Evolutionary conservation across 2,113 vertebrate species (phyloP).

Genomic region (Brachirus orientalis): DNA sequence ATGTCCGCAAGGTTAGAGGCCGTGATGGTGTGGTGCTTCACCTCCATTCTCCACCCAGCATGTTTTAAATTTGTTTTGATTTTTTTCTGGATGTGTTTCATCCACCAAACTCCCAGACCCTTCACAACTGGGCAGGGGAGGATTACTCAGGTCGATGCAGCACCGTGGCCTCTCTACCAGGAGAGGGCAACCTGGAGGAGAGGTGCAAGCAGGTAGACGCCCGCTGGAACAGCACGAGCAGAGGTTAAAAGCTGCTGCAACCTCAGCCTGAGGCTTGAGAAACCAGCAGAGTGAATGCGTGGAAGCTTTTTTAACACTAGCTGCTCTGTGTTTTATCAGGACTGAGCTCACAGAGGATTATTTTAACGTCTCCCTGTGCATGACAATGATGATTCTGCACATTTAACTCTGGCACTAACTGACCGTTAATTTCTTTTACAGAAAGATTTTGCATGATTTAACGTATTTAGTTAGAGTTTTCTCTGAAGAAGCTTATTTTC

Average conservation of each 20-base stretch:
- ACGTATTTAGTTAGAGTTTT: not conserved
- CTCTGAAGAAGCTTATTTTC: not conserved
- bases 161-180: constrained; percentile 87
- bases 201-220: constrained; percentile 94
- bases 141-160: constrained; percentile 86
- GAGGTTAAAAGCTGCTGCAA: constrained; percentile 2
- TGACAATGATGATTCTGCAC: too few species aligned
- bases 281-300: too few species aligned
- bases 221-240: constrained; percentile 24
- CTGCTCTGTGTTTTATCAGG: too few species aligned
- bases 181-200: constrained; percentile 93
- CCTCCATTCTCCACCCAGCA: not conserved
- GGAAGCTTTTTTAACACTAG: too few species aligned
- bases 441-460: not conserved
- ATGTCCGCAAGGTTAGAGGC: constrained; percentile 90
- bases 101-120: constrained; percentile 78
- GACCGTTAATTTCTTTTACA: too few species aligned
- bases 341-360: too few species aligned
- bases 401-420: too few species aligned
- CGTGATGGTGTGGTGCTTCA: not conserved
- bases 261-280: not conserved
- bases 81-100: not conserved
- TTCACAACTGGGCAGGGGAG: constrained; percentile 89
- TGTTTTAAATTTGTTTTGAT: not conserved
- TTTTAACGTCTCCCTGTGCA: too few species aligned